phyloP scores from a whole-genome alignment of 92 coral and sea anemone species.

The Siderastrea siderea region DNA sequence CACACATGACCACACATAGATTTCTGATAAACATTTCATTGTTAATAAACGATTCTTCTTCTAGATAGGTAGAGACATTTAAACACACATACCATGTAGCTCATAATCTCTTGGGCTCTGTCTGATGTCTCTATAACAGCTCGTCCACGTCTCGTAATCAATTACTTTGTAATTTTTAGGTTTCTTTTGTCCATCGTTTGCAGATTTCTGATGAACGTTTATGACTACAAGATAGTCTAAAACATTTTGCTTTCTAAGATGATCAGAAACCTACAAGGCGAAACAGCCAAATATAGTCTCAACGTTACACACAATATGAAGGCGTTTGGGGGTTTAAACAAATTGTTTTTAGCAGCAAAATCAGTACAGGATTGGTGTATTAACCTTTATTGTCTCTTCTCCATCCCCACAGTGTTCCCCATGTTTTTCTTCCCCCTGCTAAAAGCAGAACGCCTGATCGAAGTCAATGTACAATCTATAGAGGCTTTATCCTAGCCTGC shows the following conservation, averaged over 20 bases:
- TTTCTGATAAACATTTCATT: no score
- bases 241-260: slow-evolving; percentile 25
- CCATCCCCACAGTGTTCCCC: no score
- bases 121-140: slow-evolving; percentile 10
- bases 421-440: no score
- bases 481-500: no score
- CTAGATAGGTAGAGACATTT: no score
- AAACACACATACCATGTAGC: slow-evolving; percentile 26
- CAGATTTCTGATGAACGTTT: slow-evolving; percentile 18
- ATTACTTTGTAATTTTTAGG: slow-evolving; percentile 14
- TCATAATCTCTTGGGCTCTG: slow-evolving; percentile 14
- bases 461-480: no score
- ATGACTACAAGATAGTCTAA: slow-evolving; percentile 23
- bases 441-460: no score
- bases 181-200: slow-evolving; percentile 19
- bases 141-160: slow-evolving; percentile 23
- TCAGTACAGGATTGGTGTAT: background rate
- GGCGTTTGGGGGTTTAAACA: slow-evolving; percentile 20
- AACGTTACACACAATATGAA: slow-evolving; percentile 23
- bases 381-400: no score
- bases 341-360: slow-evolving; percentile 6
- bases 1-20: no score
- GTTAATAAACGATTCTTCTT: no score
- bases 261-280: slow-evolving; percentile 24
- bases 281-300: slow-evolving; percentile 20